phyloP scores from a whole-genome alignment of 1,140 invertebrate genomes.

The Triops cancriformis region DNA sequence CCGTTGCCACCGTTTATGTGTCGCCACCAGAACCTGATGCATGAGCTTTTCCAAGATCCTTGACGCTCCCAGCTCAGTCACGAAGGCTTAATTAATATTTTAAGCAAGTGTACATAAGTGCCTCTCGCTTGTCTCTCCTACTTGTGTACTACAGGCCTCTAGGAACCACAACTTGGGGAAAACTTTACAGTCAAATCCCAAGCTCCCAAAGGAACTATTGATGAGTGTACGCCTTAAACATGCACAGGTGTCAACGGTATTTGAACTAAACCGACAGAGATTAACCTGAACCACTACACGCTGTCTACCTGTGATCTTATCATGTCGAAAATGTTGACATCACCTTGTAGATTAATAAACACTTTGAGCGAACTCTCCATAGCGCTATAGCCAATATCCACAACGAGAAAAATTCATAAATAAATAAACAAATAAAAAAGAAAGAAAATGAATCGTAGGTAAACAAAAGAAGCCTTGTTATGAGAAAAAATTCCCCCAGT shows the following conservation, averaged over 20 bases:
- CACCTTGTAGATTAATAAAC: too few species aligned
- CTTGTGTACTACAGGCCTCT: background rate
- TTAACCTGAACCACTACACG: background rate
- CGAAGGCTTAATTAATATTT: constrained; percentile 12
- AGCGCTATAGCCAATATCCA: too few species aligned
- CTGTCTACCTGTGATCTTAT: background rate
- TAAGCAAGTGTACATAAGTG: background rate
- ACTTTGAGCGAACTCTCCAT: too few species aligned
- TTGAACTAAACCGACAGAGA: background rate
- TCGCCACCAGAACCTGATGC: background rate
- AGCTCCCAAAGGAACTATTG: too few species aligned
- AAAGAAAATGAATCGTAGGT: too few species aligned
- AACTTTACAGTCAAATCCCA: background rate
- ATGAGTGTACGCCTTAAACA: background rate
- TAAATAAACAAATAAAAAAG: too few species aligned
- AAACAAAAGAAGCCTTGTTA: too few species aligned
- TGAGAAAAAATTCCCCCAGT: too few species aligned
- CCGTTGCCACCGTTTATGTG: background rate
- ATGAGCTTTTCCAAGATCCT: background rate
- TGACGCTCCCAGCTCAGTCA: background rate
- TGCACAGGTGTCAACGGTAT: background rate
- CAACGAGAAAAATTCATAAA: too few species aligned
- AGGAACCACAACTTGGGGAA: background rate
- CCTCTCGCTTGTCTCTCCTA: background rate
- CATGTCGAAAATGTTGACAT: too few species aligned